Percentiles rank a stretch among this genome's conserved stretches.
Evolutionary conservation across 1,140 invertebrate species (phyloP).

Genomic region (Arctopsyche grandis): DNA sequence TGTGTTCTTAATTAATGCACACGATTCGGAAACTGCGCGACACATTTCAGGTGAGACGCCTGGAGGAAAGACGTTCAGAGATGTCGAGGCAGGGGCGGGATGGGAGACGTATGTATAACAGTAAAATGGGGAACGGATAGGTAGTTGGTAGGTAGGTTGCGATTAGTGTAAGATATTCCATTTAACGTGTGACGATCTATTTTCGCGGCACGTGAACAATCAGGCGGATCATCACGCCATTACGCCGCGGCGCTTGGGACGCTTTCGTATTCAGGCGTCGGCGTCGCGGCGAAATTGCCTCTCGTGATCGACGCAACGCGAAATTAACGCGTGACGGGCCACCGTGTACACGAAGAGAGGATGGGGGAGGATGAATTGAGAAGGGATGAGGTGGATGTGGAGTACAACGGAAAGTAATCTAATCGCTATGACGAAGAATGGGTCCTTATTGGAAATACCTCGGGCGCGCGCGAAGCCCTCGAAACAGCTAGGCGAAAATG

Average conservation of each 20-base stretch:
- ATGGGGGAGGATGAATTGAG: too few relatives aligned
- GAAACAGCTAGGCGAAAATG: too few relatives aligned
- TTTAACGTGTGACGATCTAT: slow-evolving; percentile 35
- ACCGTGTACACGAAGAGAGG: not conserved
- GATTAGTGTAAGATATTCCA: slow-evolving; percentile 35
- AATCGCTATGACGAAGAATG: not conserved
- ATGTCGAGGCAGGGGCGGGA: not conserved
- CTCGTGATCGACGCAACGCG: slow-evolving; percentile 8
- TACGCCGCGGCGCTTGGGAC: not conserved
- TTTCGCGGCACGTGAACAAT: slow-evolving; percentile 31
- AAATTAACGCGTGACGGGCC: slow-evolving; percentile 2
- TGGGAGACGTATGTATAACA: not conserved
- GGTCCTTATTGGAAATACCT: not conserved
- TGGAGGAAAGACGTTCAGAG: not conserved
- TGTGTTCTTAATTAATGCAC: slow-evolving; percentile 21
- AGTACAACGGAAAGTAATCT: not conserved
- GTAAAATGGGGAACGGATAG: not conserved
- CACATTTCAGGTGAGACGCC: not conserved
- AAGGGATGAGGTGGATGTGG: not conserved
- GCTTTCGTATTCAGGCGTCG: slow-evolving; percentile 28
- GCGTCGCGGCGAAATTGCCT: slow-evolving; percentile 28
- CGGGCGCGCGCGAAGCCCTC: not conserved
- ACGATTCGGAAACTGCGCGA: not conserved
- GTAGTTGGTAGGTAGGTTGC: not conserved
- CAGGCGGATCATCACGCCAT: slow-evolving; percentile 29